Percentiles rank a stretch among this genome's conserved stretches.
phyloP scores from a whole-genome alignment of 2,888 invertebrate species.

The Nineta flava region DNA sequence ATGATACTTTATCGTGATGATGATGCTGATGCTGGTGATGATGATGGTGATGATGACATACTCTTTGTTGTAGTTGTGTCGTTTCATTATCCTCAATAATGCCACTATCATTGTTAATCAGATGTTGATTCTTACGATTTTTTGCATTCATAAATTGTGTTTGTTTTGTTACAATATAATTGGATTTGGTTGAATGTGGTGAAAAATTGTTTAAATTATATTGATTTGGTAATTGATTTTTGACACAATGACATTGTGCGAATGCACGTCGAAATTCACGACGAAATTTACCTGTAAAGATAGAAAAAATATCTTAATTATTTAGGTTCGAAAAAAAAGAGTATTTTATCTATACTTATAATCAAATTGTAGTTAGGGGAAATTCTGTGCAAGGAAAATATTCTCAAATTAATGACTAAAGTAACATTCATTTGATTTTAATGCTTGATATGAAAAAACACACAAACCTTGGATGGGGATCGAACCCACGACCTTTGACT shows the following conservation, averaged over 20 bases:
- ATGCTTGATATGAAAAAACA: too few relatives aligned
- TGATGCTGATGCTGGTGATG: too few relatives aligned
- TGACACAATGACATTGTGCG: conserved; percentile 38
- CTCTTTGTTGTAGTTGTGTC: too few relatives aligned
- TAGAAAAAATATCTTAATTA: conserved; percentile 21
- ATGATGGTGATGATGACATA: too few relatives aligned
- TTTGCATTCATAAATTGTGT: too few relatives aligned
- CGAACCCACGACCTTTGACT: too few relatives aligned
- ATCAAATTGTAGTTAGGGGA: neutral
- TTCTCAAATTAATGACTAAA: neutral
- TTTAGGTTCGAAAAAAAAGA: neutral
- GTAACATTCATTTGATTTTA: neutral
- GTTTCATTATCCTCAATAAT: too few relatives aligned
- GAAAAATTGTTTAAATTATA: neutral
- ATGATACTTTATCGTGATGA: too few relatives aligned
- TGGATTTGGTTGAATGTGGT: neutral
- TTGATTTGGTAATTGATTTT: neutral
- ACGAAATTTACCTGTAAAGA: conserved; percentile 51
- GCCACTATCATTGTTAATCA: too few relatives aligned
- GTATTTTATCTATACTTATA: neutral
- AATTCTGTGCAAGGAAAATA: neutral
- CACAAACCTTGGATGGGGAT: too few relatives aligned
- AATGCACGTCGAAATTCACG: conserved; percentile 54
- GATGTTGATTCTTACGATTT: too few relatives aligned
- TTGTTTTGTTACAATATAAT: neutral